These are phyloP conservation scores for Halictus rubicundus DNA, from an alignment of 1,140 invertebrate genomes.

Conservation along the genomic window DNA sequence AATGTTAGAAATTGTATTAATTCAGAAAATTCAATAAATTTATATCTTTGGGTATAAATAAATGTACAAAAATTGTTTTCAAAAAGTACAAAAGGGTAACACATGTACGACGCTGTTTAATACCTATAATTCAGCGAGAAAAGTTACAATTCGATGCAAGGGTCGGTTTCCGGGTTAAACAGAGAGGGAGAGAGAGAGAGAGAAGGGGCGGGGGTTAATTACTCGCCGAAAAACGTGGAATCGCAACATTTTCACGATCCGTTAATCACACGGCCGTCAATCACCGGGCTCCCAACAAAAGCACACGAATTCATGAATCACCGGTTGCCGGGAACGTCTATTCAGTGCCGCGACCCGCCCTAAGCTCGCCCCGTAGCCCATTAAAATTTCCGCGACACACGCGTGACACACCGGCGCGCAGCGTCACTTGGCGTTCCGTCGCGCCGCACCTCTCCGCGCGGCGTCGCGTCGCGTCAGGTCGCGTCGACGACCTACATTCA, in stretches of 20 bases:
- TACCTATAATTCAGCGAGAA: too few species aligned
- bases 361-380: conserved; percentile 41
- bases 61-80: too few species aligned
- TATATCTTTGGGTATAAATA: too few species aligned
- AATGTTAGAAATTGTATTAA: too few species aligned
- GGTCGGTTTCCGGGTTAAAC: too few species aligned
- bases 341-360: conserved; percentile 38
- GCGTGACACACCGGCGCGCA: background rate
- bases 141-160: too few species aligned
- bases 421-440: too few species aligned
- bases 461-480: background rate
- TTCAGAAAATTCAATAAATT: too few species aligned
- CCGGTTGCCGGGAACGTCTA: background rate
- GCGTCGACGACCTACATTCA: conserved; percentile 41
- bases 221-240: background rate
- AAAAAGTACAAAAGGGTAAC: too few species aligned
- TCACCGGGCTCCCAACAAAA: background rate
- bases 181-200: too few species aligned
- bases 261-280: background rate
- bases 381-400: conserved; percentile 51
- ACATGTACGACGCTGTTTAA: too few species aligned
- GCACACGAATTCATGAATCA: background rate
- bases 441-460: too few species aligned
- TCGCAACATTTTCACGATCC: background rate
- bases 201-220: background rate